phyloP scores from a whole-genome alignment of 1,140 invertebrate genomes.

The Centruroides sculpturatus region DNA sequence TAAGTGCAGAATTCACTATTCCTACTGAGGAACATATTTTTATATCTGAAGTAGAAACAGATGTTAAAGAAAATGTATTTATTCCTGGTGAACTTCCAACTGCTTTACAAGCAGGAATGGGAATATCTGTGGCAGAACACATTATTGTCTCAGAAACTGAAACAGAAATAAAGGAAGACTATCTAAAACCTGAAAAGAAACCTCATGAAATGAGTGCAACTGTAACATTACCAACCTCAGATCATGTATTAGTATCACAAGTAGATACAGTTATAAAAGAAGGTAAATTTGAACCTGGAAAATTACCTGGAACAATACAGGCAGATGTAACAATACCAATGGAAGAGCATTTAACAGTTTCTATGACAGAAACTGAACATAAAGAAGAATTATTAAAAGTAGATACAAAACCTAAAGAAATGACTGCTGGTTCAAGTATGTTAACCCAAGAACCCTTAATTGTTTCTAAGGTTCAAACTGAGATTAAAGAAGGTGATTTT shows the following conservation, averaged over 20 bases:
- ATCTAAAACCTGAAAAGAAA: conserved; percentile 2
- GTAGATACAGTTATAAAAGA: not conserved
- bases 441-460: conserved; percentile 1
- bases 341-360: conserved; percentile 5
- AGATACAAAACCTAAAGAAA: not conserved
- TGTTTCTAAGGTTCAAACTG: not conserved
- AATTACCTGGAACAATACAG: not conserved
- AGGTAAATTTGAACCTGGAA: not conserved
- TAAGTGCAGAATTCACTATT: conserved; percentile 1
- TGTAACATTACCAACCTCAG: conserved; percentile 4
- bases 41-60: conserved; percentile 6
- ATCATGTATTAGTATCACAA: conserved; percentile 7
- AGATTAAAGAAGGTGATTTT: conserved; percentile 3
- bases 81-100: conserved; percentile 1
- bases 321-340: conserved; percentile 9
- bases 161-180: conserved; percentile 9
- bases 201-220: conserved; percentile 1
- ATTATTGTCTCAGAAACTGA: conserved; percentile 8
- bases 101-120: conserved; percentile 6
- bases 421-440: not conserved
- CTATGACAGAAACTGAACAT: not conserved
- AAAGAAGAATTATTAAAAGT: not conserved
- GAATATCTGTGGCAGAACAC: conserved; percentile 4
- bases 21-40: conserved; percentile 8
- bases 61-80: conserved; percentile 14